These are phyloP conservation scores for Ischnura elegans DNA, from an alignment of 2,888 invertebrate species.

Conservation along the genomic window DNA sequence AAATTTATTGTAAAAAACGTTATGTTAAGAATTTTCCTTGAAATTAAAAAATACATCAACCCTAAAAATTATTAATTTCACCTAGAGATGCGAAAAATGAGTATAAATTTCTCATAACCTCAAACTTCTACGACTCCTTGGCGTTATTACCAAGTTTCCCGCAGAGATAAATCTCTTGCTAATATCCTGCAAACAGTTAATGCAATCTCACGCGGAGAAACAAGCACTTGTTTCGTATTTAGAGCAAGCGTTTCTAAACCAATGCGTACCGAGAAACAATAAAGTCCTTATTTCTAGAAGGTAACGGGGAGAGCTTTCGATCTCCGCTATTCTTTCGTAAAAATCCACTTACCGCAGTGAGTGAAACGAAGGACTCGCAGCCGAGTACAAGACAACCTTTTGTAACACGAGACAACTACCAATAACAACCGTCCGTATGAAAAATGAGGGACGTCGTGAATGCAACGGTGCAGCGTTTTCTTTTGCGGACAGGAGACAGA, in stretches of 20 bases:
- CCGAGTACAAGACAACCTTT: background rate
- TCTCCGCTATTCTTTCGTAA: too few species aligned
- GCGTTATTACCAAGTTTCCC: background rate
- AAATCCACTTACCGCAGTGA: background rate
- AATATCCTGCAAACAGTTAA: background rate
- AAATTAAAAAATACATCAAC: too few species aligned
- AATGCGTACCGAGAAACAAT: background rate
- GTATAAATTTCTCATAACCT: too few species aligned
- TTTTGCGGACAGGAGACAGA: background rate
- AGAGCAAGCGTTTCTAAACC: background rate
- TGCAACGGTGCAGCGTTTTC: background rate
- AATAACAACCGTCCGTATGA: background rate
- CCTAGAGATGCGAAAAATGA: too few species aligned
- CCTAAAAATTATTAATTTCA: too few species aligned
- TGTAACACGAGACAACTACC: background rate
- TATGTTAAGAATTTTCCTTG: too few species aligned
- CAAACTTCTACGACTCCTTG: background rate
- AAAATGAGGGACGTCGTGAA: background rate
- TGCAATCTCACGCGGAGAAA: background rate
- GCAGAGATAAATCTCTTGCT: background rate
- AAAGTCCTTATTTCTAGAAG: background rate
- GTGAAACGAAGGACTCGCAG: background rate
- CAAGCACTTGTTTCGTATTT: background rate
- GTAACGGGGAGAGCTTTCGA: background rate
- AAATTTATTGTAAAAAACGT: too few species aligned